These are phyloP conservation scores for Furcifer pardalis DNA, from an alignment of 2,797 vertebrate genomes.

Conservation along the genomic window DNA sequence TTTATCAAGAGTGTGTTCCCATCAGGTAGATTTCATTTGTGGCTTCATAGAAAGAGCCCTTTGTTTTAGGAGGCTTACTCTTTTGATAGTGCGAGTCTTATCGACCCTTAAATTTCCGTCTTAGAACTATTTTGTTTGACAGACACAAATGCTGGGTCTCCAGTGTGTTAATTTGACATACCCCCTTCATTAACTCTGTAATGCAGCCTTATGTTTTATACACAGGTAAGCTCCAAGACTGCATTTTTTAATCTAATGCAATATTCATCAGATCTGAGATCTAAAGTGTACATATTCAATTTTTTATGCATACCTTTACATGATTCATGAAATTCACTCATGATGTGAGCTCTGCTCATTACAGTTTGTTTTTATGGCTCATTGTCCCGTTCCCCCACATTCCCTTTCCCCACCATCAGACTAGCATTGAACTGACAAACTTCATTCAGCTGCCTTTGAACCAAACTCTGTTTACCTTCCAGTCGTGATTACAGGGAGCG, in stretches of 20 bases:
- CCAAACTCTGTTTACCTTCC: constrained; percentile 52
- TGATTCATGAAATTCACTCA: constrained; percentile 65
- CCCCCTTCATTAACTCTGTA: constrained; percentile 55
- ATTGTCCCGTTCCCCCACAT: constrained; percentile 26
- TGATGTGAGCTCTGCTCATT: constrained; percentile 67
- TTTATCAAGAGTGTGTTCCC: constrained; percentile 9
- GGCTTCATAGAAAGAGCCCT: constrained; percentile 38
- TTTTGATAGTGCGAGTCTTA: constrained; percentile 33
- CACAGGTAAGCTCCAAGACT: constrained; percentile 60
- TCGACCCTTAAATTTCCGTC: constrained; percentile 44
- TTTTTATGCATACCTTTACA: constrained; percentile 67
- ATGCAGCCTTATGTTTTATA: constrained; percentile 54
- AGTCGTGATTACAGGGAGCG: constrained; percentile 37
- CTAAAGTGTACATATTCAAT: constrained; percentile 67
- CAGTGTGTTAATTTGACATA: constrained; percentile 68
- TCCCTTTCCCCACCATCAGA: constrained; percentile 4
- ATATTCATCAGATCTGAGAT: constrained; percentile 67
- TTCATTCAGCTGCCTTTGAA: constrained; percentile 56
- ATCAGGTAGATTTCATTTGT: constrained; percentile 20
- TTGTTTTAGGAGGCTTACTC: constrained; percentile 20
- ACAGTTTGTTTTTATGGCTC: constrained; percentile 68
- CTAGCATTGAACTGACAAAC: constrained; percentile 60
- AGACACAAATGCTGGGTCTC: constrained; percentile 47
- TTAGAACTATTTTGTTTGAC: constrained; percentile 48
- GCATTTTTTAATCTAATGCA: constrained; percentile 71